Evolutionary conservation across 2,113 vertebrate genomes (phyloP).

Genomic region (Hemicordylus capensis): DNA sequence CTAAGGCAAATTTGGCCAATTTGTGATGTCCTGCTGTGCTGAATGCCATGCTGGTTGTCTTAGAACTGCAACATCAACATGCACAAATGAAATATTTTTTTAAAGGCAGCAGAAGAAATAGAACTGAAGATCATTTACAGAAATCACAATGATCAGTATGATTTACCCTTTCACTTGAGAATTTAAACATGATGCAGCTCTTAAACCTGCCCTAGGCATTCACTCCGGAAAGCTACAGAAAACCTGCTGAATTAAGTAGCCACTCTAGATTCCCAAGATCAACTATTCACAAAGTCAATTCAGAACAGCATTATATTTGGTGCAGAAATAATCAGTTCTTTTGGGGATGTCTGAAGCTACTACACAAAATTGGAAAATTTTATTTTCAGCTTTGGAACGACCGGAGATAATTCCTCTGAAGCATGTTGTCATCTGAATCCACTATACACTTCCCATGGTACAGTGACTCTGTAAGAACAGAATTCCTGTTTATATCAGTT

Average conservation of each 20-base stretch:
- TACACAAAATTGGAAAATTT: too few species aligned
- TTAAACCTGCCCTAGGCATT: not conserved
- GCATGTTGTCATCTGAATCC: not conserved
- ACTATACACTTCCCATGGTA: not conserved
- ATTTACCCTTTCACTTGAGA: not conserved
- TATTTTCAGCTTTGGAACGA: too few species aligned
- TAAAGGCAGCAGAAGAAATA: constrained; percentile 1
- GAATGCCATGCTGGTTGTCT: constrained; percentile 32
- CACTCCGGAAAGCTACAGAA: not conserved
- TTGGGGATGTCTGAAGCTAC: not conserved
- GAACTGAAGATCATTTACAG: not conserved
- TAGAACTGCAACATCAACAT: constrained; percentile 14
- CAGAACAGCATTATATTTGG: not conserved
- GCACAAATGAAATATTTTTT: constrained; percentile 18
- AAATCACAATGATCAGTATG: not conserved
- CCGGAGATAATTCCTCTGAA: not conserved
- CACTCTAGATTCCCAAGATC: not conserved
- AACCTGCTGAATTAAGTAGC: not conserved
- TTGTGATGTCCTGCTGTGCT: constrained; percentile 24
- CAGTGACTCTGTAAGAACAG: not conserved
- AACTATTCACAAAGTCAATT: not conserved
- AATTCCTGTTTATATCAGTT: not conserved
- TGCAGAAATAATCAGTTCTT: not conserved
- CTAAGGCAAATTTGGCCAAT: constrained; percentile 35
- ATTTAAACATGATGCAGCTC: not conserved